Base-by-base conservation (phyloP, 2,797 vertebrate genomes). In the Chrosomus eos region DNA sequence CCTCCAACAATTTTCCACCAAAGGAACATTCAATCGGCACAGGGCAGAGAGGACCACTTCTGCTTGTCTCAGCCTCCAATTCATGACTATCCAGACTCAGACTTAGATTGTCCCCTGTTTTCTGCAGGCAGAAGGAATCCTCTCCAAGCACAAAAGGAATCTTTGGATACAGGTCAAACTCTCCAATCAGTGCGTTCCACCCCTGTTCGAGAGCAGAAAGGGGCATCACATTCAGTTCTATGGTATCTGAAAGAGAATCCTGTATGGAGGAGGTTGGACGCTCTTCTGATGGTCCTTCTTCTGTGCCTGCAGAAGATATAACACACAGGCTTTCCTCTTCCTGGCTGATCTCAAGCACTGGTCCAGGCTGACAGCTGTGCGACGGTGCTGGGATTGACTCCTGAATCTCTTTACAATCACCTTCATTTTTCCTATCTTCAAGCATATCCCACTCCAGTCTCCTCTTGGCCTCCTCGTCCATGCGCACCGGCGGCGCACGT, bases 381-480 rank as follows among this genome's bases (percentile, higher is more conserved):
- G 90, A 88, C 80, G 78, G 80, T 90, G 93, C 91, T 82, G 94
- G 89, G 86, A 89, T 86, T 0, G 91, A 85, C 77, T 82, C 86
- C 80, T 88, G 88, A 23, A 86, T 88, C 0, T 79, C 40, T 0
- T 93, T 93, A n/a, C 89, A 92, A 79, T 91, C 91, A 2, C 89
- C 92, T 40, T 96, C 95, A 31, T 93, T 93, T 88, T 90, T 95
- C 19, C 96, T 91, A 88, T 98, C 96, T 67, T 99, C 97, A n/a
- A 97, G 91, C 98, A 99, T 99, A 90, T 97, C 97, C 98, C 98
- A 99, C 73, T 95, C 92, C 45, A 99, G 92, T 87, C 88, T 94
- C 88, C 94, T 96, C 90, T 96, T 98, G 78, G 94, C 94, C 7
- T 97, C 96, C 62, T 98, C 97, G 23, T 97, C 96, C 83, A 98